These are phyloP conservation scores for Axis porcinus DNA, from an alignment of 2,113 vertebrate genomes.

Conservation along the genomic window DNA sequence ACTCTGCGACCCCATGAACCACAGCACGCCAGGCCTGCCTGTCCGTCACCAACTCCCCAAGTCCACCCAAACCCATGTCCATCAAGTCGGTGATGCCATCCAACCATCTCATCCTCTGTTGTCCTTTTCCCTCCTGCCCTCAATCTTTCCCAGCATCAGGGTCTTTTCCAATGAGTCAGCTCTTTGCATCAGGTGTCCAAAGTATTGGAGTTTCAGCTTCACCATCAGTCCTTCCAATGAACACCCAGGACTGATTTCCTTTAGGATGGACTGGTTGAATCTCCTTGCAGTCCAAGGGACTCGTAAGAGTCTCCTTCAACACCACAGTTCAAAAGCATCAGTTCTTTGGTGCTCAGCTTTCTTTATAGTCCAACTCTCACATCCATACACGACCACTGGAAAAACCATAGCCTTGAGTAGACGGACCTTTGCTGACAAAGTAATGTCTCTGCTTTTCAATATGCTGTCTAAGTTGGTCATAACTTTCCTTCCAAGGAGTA, in stretches of 20 bases:
- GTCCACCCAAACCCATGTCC: not conserved
- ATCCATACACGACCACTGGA: not conserved
- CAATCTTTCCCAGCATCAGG: not conserved
- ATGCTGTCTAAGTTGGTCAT: not conserved
- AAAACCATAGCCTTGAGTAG: not conserved
- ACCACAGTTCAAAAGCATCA: not conserved
- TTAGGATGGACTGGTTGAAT: not conserved
- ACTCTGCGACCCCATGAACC: not conserved
- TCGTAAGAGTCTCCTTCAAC: not conserved
- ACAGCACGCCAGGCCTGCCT: not conserved
- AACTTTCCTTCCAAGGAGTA: not conserved
- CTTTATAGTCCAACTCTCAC: not conserved
- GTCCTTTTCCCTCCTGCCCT: not conserved
- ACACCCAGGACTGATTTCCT: not conserved
- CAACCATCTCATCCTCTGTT: not conserved
- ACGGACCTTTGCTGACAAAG: not conserved
- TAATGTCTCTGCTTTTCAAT: not conserved
- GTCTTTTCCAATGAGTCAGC: not conserved
- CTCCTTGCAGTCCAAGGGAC: not conserved
- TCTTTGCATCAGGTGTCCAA: not conserved
- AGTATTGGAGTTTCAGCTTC: not conserved
- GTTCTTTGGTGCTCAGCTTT: rapidly evolving
- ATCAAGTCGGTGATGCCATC: not conserved
- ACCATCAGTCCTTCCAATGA: not conserved
- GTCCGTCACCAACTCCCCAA: not conserved